These are phyloP conservation scores for Ceyx erithaca DNA, from an alignment of 2,797 vertebrate genomes.

Conservation along the genomic window DNA sequence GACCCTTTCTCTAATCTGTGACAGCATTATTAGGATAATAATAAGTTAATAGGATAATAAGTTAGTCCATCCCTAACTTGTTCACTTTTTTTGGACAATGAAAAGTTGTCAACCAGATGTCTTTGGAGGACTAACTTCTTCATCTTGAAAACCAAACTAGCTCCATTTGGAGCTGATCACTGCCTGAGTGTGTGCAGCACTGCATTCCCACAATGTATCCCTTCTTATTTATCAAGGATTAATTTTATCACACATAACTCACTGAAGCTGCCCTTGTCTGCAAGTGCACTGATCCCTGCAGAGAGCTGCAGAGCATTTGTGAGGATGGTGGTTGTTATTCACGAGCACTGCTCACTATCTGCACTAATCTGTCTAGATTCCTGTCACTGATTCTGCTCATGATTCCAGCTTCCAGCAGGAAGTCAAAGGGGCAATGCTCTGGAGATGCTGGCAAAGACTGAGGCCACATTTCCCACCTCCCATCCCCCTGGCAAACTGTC, in stretches of 20 bases:
- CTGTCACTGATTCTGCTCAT: conserved; percentile 52
- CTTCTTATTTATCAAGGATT: not conserved
- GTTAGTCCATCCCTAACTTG: not conserved
- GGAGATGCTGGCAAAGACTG: conserved; percentile 71
- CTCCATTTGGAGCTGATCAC: not conserved
- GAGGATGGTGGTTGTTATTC: not conserved
- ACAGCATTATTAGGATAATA: not conserved
- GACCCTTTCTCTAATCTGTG: not conserved
- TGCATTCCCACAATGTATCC: not conserved
- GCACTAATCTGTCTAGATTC: conserved; percentile 34
- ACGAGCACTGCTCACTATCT: conserved; percentile 42
- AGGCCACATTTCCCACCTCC: conserved; percentile 72
- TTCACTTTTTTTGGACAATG: not conserved
- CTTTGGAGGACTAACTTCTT: not conserved
- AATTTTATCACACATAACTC: not conserved
- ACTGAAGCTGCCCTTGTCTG: conserved; percentile 31
- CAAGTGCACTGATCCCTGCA: conserved; percentile 20
- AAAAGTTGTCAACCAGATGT: not conserved
- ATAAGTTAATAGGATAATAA: not conserved
- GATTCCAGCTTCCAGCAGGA: conserved; percentile 67
- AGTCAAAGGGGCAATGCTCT: conserved; percentile 63
- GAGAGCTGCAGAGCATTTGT: conserved; percentile 16
- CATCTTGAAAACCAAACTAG: not conserved
- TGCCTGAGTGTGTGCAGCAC: not conserved
- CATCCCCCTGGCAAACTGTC: conserved; percentile 55